phyloP scores from a whole-genome alignment of 2,888 invertebrate species.

The Diaperis boleti region DNA sequence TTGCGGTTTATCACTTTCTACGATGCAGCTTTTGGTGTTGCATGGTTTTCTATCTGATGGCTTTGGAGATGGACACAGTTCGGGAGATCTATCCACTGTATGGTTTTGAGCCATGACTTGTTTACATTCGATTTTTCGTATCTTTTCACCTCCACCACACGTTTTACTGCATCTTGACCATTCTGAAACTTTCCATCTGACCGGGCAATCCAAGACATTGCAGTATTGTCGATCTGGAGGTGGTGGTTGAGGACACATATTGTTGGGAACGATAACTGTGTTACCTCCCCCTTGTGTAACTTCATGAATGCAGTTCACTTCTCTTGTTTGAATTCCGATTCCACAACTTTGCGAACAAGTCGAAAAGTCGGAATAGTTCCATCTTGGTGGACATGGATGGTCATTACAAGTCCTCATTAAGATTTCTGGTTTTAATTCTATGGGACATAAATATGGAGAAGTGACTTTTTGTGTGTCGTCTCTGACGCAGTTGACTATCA shows the following conservation, averaged over 20 bases:
- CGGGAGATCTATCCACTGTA: constrained; percentile 81
- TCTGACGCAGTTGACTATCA: constrained; percentile 89
- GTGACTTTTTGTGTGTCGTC: constrained; percentile 90
- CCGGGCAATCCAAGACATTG: constrained; percentile 93
- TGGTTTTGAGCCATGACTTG: constrained; percentile 95
- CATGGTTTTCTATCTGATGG: constrained; percentile 86
- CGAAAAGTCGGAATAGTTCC: constrained; percentile 92
- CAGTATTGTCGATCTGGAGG: constrained; percentile 92
- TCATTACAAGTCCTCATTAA: constrained; percentile 93
- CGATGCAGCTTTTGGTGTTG: constrained; percentile 83
- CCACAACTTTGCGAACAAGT: constrained; percentile 95
- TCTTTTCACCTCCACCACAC: constrained; percentile 93
- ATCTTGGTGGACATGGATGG: constrained; percentile 93
- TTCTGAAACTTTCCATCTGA: constrained; percentile 87
- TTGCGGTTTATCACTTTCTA: constrained; percentile 78
- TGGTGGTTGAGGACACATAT: constrained; percentile 92
- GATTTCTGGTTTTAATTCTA: constrained; percentile 89
- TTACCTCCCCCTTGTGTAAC: constrained; percentile 89
- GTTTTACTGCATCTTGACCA: constrained; percentile 94
- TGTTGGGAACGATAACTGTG: constrained; percentile 92
- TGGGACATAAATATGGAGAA: constrained; percentile 88
- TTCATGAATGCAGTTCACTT: constrained; percentile 88
- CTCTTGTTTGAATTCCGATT: constrained; percentile 91
- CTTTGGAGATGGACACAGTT: constrained; percentile 80
- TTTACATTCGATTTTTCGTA: constrained; percentile 87